These are phyloP conservation scores for Trypoxylus dichotomus DNA, from an alignment of 1,140 invertebrate species.

Conservation along the genomic window DNA sequence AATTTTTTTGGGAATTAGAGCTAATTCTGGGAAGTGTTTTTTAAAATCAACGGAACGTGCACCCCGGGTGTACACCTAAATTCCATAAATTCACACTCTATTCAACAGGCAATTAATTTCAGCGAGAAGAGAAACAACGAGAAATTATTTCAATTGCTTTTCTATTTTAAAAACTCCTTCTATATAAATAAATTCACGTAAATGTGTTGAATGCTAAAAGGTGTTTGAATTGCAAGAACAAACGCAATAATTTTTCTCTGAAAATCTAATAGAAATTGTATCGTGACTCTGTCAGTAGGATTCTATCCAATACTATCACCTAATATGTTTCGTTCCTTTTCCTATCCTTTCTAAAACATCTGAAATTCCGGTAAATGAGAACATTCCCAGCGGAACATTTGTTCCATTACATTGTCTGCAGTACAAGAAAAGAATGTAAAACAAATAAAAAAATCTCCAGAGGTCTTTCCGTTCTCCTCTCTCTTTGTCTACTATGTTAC, in stretches of 20 bases:
- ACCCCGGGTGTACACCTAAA: no score
- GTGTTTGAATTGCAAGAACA: no score
- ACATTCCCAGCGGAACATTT: slow-evolving; percentile 12
- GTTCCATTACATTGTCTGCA: slow-evolving; percentile 7
- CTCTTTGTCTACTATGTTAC: slow-evolving; percentile 1
- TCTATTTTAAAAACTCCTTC: no score
- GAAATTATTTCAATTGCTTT: no score
- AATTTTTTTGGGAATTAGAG: no score
- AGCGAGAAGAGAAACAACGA: no score
- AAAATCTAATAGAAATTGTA: background rate
- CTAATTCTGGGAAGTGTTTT: no score
- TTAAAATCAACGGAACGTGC: no score
- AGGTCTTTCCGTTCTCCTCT: background rate
- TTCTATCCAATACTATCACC: background rate
- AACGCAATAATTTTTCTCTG: background rate
- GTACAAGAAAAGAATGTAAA: slow-evolving; percentile 3
- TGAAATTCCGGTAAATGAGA: slow-evolving; percentile 17
- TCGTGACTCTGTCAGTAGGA: background rate
- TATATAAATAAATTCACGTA: no score
- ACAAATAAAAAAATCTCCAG: slow-evolving; percentile 22
- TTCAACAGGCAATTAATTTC: no score
- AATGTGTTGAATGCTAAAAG: no score
- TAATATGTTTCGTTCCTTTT: background rate
- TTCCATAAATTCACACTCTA: no score
- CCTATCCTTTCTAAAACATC: background rate